phyloP scores from a whole-genome alignment of 2,888 invertebrate species.

The Cryptus armator region DNA sequence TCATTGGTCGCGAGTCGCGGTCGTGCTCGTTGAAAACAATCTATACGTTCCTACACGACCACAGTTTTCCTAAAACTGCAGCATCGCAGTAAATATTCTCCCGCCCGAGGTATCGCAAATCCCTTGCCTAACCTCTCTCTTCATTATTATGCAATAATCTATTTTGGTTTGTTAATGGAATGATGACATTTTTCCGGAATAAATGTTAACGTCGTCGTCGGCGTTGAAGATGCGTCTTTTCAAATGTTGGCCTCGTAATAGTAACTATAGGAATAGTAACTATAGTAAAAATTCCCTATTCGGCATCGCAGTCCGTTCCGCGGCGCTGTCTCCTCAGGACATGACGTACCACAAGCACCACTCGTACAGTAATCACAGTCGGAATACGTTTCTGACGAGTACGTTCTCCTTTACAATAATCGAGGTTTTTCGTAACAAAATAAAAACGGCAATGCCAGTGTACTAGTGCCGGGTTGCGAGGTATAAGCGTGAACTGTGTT shows the following conservation, averaged over 20 bases:
- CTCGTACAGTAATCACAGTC: slow-evolving; percentile 79
- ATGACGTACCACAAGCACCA: slow-evolving; percentile 77
- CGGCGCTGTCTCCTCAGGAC: slow-evolving; percentile 75
- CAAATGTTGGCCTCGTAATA: background rate
- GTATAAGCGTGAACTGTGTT: slow-evolving; percentile 48
- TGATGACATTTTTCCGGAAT: background rate
- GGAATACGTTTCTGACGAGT: slow-evolving; percentile 76
- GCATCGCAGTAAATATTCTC: background rate
- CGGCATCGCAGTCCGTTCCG: slow-evolving; percentile 62
- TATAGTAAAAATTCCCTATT: slow-evolving; percentile 62
- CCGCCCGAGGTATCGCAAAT: background rate
- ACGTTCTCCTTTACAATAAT: slow-evolving; percentile 69
- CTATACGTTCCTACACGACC: background rate
- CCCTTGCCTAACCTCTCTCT: too few relatives aligned
- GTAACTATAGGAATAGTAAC: slow-evolving; percentile 44
- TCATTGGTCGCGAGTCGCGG: background rate
- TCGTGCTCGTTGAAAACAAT: slow-evolving; percentile 4
- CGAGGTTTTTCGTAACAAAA: slow-evolving; percentile 50
- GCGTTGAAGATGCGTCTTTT: background rate
- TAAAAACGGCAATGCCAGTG: slow-evolving; percentile 55
- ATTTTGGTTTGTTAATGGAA: background rate
- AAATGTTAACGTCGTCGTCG: background rate
- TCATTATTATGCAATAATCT: background rate
- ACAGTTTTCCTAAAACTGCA: background rate
- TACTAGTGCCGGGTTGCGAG: slow-evolving; percentile 60